A percentile compares a stretch with the other conserved stretches of the same genome.
Evolutionary conservation across 2,888 invertebrate species (phyloP).

Genomic region (Drosophila borborema): DNA sequence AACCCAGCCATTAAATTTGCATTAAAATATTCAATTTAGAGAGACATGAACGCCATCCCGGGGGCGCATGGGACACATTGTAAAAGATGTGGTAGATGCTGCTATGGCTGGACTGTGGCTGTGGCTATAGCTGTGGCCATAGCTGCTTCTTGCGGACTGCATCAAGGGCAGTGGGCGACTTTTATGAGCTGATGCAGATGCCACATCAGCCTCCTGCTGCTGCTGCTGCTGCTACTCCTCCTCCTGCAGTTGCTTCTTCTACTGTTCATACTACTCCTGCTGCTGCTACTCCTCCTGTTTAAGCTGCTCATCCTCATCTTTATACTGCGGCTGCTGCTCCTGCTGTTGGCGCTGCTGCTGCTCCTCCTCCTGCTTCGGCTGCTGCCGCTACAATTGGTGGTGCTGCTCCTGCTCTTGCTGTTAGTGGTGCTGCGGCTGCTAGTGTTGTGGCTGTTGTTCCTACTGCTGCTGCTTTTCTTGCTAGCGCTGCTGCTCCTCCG

Average conservation of each 20-base stretch:
- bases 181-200: constrained; percentile 53
- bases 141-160: constrained; percentile 26
- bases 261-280: no score
- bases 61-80: constrained; percentile 1
- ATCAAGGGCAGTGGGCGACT: constrained; percentile 61
- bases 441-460: no score
- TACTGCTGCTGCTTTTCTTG: no score
- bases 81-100: constrained; percentile 36
- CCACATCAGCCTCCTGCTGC: constrained; percentile 33
- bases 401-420: no score
- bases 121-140: neutral
- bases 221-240: constrained; percentile 55
- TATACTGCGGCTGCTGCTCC: neutral
- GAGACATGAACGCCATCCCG: constrained; percentile 9
- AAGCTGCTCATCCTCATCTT: no score
- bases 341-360: no score
- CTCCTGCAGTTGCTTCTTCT: no score
- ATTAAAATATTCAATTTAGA: constrained; percentile 76
- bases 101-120: constrained; percentile 14
- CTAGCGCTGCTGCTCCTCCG: no score
- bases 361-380: neutral
- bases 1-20: constrained; percentile 69
- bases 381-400: neutral
- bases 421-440: no score
- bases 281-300: constrained; percentile 15